Evolutionary conservation across 2,797 vertebrate species (phyloP).

Genomic region (Alosa sapidissima): DNA sequence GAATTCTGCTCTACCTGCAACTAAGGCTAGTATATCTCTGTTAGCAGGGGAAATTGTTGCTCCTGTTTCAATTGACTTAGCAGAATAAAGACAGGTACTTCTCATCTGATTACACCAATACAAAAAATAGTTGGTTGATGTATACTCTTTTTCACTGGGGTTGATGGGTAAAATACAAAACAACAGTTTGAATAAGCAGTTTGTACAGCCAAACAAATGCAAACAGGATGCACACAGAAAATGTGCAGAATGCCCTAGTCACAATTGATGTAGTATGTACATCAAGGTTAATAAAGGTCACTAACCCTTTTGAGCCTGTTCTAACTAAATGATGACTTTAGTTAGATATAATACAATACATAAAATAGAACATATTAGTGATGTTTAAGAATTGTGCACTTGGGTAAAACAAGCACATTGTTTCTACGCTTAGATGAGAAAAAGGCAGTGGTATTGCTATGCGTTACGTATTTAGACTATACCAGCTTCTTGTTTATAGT

Average conservation of each 20-base stretch:
- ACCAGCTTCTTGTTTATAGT: neutral
- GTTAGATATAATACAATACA: too few relatives aligned
- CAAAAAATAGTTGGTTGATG: too few relatives aligned
- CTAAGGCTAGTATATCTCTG: neutral
- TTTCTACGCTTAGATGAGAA: neutral
- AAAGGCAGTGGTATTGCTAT: neutral
- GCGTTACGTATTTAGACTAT: neutral
- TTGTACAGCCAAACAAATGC: neutral
- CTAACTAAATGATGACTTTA: too few relatives aligned
- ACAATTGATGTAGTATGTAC: neutral
- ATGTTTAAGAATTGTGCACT: too few relatives aligned
- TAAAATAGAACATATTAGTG: too few relatives aligned
- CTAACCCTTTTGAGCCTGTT: too few relatives aligned
- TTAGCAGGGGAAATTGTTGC: conserved; percentile 5
- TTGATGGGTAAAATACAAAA: neutral
- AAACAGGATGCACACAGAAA: neutral
- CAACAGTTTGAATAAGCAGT: neutral
- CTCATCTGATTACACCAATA: neutral
- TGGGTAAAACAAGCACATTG: too few relatives aligned
- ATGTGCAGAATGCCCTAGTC: neutral
- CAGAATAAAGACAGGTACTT: neutral
- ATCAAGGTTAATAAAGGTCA: too few relatives aligned
- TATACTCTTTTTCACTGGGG: neutral
- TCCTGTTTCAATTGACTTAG: neutral
- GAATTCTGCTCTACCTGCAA: neutral